Conservation (phyloP, 2,888 invertebrate genomes). For the Coleophora flavipennella region DNA sequence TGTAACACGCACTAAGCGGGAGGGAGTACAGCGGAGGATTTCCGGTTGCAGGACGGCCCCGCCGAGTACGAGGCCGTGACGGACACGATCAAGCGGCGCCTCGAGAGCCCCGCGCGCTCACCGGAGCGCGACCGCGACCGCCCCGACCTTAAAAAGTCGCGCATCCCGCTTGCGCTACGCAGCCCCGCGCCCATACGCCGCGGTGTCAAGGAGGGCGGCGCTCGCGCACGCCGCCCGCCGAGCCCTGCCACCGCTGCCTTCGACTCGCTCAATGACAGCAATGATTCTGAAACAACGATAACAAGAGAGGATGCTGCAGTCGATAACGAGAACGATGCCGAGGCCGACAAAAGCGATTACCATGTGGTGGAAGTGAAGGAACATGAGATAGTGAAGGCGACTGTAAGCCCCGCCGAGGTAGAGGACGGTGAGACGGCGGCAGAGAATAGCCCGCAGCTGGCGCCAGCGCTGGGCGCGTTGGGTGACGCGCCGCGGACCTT, state of each 20-base stretch:
- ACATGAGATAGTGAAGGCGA: slow-evolving; percentile 75
- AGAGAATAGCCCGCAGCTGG: slow-evolving; percentile 69
- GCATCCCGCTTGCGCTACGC: slow-evolving; percentile 54
- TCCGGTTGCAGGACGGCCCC: slow-evolving; percentile 46
- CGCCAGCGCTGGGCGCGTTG: slow-evolving; percentile 11
- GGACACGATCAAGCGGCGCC: slow-evolving; percentile 75
- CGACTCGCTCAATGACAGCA: slow-evolving; percentile 41
- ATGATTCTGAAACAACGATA: slow-evolving; percentile 12
- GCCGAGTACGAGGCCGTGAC: slow-evolving; percentile 74
- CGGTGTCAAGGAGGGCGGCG: slow-evolving; percentile 43
- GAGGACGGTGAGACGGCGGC: slow-evolving; percentile 68
- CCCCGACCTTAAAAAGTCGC: slow-evolving; percentile 53
- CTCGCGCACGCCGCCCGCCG: slow-evolving; percentile 5
- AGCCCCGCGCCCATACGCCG: slow-evolving; percentile 54
- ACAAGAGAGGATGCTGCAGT: slow-evolving; percentile 14
- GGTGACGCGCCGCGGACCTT: slow-evolving; percentile 51
- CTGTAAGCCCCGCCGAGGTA: slow-evolving; percentile 29
- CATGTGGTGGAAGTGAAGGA: slow-evolving; percentile 78
- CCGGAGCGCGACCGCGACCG: slow-evolving; percentile 40
- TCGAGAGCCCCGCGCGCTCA: slow-evolving; percentile 58
- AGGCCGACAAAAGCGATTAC: slow-evolving; percentile 26
- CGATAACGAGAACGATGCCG: slow-evolving; percentile 17
- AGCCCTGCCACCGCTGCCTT: not conserved
- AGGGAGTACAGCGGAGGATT: slow-evolving; percentile 22
- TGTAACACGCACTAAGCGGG: not conserved